Evolutionary conservation across 2,797 vertebrate species (phyloP).

Genomic region (Gymnopithys bicolor): DNA sequence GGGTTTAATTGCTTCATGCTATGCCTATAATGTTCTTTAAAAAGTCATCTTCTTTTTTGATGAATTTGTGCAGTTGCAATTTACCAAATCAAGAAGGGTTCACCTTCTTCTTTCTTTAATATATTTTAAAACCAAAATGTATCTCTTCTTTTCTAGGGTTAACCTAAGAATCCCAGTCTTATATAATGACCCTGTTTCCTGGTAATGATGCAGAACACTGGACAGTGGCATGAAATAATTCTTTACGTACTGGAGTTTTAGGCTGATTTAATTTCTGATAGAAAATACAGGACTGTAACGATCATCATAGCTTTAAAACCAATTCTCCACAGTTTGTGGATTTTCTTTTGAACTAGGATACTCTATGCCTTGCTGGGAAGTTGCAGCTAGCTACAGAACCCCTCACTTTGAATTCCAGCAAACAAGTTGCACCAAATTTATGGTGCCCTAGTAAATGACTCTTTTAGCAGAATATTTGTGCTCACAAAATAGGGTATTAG

Average conservation of each 20-base stretch:
- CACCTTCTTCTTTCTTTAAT: slow-evolving; percentile 2
- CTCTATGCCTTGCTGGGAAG: background rate
- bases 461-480: background rate
- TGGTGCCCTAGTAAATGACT: background rate
- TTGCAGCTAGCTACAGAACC: background rate
- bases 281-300: slow-evolving; percentile 36
- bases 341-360: slow-evolving; percentile 40
- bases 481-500: background rate
- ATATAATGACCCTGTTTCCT: slow-evolving; percentile 35
- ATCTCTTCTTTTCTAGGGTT: background rate
- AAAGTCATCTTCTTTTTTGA: background rate
- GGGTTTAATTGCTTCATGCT: background rate
- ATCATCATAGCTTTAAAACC: slow-evolving; percentile 48
- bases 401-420: slow-evolving; percentile 20
- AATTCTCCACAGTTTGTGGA: slow-evolving; percentile 13
- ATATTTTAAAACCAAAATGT: background rate
- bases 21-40: background rate
- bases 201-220: slow-evolving; percentile 26
- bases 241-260: slow-evolving; percentile 53
- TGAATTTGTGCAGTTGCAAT: background rate
- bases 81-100: background rate
- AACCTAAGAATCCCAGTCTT: background rate
- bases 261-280: slow-evolving; percentile 10
- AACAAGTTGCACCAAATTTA: background rate
- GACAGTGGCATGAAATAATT: slow-evolving; percentile 28